phyloP scores from a whole-genome alignment of 2,888 invertebrate species.

The Alitta virens region DNA sequence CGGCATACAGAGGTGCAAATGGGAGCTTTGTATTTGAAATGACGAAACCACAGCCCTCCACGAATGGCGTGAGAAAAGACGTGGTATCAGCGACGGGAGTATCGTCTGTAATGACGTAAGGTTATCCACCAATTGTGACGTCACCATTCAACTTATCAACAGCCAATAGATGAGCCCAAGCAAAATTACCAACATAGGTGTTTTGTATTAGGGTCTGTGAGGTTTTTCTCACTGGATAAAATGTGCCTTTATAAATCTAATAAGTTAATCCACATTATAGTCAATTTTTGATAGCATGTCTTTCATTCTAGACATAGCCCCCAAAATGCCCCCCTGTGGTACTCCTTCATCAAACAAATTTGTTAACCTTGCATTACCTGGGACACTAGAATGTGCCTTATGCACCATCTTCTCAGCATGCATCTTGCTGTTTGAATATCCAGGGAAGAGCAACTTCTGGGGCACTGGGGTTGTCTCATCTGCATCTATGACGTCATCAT shows the following conservation, averaged over 20 bases:
- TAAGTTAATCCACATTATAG: too few species aligned
- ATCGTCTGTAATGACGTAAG: slow-evolving; percentile 17
- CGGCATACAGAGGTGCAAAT: slow-evolving; percentile 11
- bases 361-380: too few species aligned
- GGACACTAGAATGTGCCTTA: slow-evolving; percentile 9
- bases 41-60: slow-evolving; percentile 9
- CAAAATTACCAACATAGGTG: slow-evolving; percentile 24
- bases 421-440: slow-evolving; percentile 14
- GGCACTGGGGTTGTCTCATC: not conserved
- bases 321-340: too few species aligned
- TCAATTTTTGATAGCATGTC: too few species aligned
- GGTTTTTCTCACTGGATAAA: not conserved
- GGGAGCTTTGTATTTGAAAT: slow-evolving; percentile 11
- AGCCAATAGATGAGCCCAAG: slow-evolving; percentile 24
- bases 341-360: too few species aligned
- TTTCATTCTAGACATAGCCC: too few species aligned
- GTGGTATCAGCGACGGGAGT: slow-evolving; percentile 14
- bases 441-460: slow-evolving; percentile 7
- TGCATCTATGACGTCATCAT: slow-evolving; percentile 8
- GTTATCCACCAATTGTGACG: slow-evolving; percentile 7
- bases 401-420: slow-evolving; percentile 15
- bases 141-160: slow-evolving; percentile 3
- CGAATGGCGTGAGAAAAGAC: slow-evolving; percentile 7
- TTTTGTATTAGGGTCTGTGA: not conserved
- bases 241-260: not conserved